phyloP scores from a whole-genome alignment of 2,797 vertebrate genomes.

The Bryconaethiops microstoma region DNA sequence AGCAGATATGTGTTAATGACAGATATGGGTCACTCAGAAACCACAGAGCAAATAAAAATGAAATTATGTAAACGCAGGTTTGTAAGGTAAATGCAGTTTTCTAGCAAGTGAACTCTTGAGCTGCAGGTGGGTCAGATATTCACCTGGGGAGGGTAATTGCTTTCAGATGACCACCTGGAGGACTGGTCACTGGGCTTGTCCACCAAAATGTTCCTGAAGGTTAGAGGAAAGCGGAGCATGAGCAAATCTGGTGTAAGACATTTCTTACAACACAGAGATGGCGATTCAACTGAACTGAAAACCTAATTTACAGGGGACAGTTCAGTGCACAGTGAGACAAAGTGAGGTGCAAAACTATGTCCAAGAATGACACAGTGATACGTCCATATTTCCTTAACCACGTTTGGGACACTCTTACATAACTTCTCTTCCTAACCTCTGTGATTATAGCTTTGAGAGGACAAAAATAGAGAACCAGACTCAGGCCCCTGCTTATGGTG shows the following conservation, averaged over 20 bases:
- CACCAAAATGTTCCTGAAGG: slow-evolving; percentile 94
- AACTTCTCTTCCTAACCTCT: neutral
- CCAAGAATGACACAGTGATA: neutral
- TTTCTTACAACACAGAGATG: neutral
- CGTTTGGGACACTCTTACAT: neutral
- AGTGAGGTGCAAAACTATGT: neutral
- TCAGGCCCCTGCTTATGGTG: neutral
- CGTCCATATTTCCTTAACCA: neutral
- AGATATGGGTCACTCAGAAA: no score
- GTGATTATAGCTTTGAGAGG: neutral
- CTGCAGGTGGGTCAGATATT: neutral
- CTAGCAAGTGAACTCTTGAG: neutral
- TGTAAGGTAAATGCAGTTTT: no score
- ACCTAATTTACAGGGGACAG: neutral
- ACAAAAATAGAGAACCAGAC: neutral
- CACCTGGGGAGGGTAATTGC: slow-evolving; percentile 99
- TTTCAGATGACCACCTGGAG: slow-evolving; percentile 98
- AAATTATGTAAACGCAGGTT: no score
- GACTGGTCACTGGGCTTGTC: slow-evolving; percentile 98
- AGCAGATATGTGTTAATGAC: no score
- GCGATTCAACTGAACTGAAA: no score
- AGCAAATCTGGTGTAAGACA: neutral
- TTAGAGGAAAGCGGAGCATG: slow-evolving; percentile 15
- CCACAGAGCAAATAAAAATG: no score
- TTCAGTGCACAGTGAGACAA: neutral